Base-by-base conservation (phyloP, 2,888 invertebrate genomes). In the Pilophorus perplexus region DNA sequence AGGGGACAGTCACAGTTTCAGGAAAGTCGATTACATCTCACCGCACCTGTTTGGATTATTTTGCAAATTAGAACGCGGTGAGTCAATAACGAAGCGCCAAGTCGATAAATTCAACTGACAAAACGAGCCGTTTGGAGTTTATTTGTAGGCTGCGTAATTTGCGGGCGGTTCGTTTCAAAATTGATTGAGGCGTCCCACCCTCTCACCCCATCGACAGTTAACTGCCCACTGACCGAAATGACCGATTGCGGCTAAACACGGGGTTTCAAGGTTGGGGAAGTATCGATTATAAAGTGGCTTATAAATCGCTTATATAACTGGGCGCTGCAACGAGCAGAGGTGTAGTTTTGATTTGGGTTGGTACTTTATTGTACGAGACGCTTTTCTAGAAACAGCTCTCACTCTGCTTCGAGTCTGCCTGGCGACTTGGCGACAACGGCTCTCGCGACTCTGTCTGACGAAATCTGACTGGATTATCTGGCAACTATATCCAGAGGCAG, bases 91-190 rank as follows among this genome's bases (percentile, higher is more conserved):
- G 46, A 46, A 2, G 46, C 46, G 46, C 23, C 46, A 23, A 10
- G 46, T 46, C 46, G 46, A 46, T 46, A 46, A 46, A 46, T 46
- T n/a, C n/a, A n/a, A n/a, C n/a, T n/a, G n/a, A n/a, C n/a, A n/a
- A n/a, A n/a, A n/a, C 46, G 46, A 46, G 25, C 16, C 44, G 16
- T 42, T 42, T 14, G 14, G 14, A 46, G 12, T 22, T 22, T 22
- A 8, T 23, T 5, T n/a, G 23, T 25, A 12, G n/a, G 46, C 46
- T 23, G 23, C 25, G 46, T 46, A 46, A 46, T 46, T 46, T 46
- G 46, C 46, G 23, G 25, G 46, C 46, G n/a, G 46, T 25, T 22
- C 12, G 22, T 46, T 46, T 23, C 46, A 22, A 23, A 46, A 23
- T 46, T 46, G 46, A 46, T 46, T 46, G 46, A 46, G 23, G 12